These are phyloP conservation scores for Ovis aries DNA, from an alignment of 2,113 vertebrate species.

Conservation along the genomic window DNA sequence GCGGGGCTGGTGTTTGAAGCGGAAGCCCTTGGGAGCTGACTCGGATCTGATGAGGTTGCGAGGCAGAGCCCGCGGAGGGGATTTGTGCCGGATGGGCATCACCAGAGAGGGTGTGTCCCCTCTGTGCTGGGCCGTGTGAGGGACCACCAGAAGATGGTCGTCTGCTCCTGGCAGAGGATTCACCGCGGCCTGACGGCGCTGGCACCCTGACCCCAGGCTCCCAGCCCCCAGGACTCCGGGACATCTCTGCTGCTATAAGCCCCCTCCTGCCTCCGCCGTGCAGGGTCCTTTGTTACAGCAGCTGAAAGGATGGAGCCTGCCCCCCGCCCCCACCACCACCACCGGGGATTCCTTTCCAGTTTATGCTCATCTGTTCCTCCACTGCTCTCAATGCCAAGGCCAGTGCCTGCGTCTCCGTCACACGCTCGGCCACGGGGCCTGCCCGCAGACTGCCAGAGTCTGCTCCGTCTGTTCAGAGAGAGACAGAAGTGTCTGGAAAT, in stretches of 20 bases:
- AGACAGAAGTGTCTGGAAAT: not conserved
- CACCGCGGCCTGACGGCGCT: not conserved
- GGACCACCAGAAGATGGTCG: no score
- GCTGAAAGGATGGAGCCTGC: not conserved
- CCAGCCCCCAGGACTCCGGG: not conserved
- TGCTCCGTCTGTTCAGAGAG: not conserved
- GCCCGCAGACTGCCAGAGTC: not conserved
- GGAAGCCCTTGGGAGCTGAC: not conserved
- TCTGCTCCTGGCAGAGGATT: not conserved
- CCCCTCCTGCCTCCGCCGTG: rapidly evolving
- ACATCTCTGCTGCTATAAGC: not conserved
- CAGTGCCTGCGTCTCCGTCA: not conserved
- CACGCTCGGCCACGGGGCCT: not conserved
- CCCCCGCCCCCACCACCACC: rapidly evolving
- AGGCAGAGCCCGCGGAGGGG: not conserved
- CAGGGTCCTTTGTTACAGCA: not conserved
- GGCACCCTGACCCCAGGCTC: not conserved
- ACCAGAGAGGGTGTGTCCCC: not conserved
- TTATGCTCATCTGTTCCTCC: not conserved
- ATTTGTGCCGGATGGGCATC: not conserved
- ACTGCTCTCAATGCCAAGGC: not conserved
- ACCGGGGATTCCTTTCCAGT: not conserved
- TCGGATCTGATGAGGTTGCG: not conserved
- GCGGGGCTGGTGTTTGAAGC: not conserved
- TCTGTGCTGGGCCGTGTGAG: not conserved